Percentiles rank a stretch among this genome's conserved stretches.
phyloP scores from a whole-genome alignment of 2,888 invertebrate genomes.

The Buathra laborator region DNA sequence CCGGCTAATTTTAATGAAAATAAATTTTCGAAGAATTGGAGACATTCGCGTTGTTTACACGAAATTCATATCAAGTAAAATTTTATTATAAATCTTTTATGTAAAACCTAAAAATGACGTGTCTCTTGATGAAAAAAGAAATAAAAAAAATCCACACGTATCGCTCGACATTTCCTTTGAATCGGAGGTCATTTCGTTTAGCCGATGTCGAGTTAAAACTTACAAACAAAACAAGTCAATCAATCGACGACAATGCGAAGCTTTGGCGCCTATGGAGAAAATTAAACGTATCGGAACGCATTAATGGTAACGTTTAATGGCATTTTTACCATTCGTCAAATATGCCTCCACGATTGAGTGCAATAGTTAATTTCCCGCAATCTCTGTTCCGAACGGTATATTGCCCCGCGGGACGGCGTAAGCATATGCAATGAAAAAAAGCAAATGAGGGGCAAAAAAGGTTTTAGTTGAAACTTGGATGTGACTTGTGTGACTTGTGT shows the following conservation, averaged over 20 bases:
- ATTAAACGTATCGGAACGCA: not conserved
- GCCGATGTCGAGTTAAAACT: no score
- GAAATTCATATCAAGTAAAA: no score
- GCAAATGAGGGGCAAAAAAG: constrained; percentile 2
- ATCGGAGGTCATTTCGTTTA: no score
- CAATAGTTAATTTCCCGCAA: not conserved
- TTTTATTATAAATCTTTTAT: no score
- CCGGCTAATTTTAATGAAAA: no score
- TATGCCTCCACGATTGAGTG: not conserved
- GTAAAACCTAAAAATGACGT: no score
- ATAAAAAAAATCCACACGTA: no score
- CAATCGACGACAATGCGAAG: not conserved
- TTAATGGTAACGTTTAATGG: not conserved
- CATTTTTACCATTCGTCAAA: constrained; percentile 5
- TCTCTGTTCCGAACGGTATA: constrained; percentile 1
- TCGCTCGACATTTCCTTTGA: no score
- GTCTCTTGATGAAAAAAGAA: no score
- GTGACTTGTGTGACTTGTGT: no score
- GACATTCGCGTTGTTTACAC: no score
- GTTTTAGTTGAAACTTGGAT: not conserved
- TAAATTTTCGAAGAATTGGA: no score
- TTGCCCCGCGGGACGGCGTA: not conserved
- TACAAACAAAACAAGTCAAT: not conserved
- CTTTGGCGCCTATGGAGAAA: not conserved
- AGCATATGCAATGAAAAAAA: constrained; percentile 9